phyloP scores from a whole-genome alignment of 35 echinoderm and acorn worm genomes.

The Holothuria glaberrima region DNA sequence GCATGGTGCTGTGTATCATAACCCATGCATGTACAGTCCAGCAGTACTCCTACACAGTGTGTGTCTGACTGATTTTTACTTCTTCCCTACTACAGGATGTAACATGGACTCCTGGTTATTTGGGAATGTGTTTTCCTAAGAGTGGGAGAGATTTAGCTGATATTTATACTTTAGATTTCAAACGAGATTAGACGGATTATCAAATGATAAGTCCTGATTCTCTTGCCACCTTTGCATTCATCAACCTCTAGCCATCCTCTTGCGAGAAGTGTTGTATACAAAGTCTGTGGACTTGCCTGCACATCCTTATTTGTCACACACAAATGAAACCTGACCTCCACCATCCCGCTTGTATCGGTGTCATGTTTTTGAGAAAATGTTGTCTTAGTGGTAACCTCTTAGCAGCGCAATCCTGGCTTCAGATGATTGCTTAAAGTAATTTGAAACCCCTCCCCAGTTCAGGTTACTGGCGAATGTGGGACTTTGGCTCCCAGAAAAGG shows the following conservation, averaged over 20 bases:
- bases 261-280: neutral
- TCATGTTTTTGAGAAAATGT: slow-evolving; percentile 65
- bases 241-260: neutral
- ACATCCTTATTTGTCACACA: slow-evolving; percentile 65
- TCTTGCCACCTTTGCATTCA: too few species aligned
- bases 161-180: too few species aligned
- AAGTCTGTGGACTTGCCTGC: slow-evolving; percentile 24
- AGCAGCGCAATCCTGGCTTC: slow-evolving; percentile 36
- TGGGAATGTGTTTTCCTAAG: too few species aligned
- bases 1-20: too few species aligned
- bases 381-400: slow-evolving; percentile 57
- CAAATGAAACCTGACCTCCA: slow-evolving; percentile 42
- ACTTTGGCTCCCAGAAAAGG: slow-evolving; percentile 53
- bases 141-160: too few species aligned
- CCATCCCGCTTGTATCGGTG: slow-evolving; percentile 45
- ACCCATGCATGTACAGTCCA: too few species aligned
- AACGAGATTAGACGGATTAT: too few species aligned
- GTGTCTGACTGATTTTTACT: too few species aligned
- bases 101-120: too few species aligned
- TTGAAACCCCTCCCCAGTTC: slow-evolving; percentile 59
- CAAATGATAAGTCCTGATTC: too few species aligned
- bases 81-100: too few species aligned
- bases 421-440: slow-evolving; percentile 59
- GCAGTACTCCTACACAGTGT: too few species aligned
- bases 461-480: slow-evolving; percentile 55